Conservation (phyloP, 2,113 vertebrate genomes). For the Himantopus leucocephalus region DNA sequence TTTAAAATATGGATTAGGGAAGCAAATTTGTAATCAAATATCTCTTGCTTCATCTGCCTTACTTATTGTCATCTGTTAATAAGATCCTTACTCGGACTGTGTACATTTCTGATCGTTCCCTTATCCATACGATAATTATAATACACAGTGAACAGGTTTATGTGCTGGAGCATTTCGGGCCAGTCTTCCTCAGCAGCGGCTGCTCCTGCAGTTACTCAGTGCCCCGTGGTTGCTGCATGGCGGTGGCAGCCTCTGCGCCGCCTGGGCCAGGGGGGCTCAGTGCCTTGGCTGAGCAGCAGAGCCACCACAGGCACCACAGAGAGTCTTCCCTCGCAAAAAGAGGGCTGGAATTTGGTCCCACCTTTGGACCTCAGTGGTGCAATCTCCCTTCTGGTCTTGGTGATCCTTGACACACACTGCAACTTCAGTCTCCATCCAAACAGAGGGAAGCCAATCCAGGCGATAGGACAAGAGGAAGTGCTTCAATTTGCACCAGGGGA, state of each 20-base stretch:
- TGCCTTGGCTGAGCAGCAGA: neutral
- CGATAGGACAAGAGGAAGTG: neutral
- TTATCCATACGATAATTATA: neutral
- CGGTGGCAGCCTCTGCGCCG: rapidly evolving
- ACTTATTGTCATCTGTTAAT: neutral
- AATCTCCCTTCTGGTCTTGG: neutral
- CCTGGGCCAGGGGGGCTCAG: rapidly evolving
- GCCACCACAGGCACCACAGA: neutral
- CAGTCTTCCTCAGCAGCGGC: neutral
- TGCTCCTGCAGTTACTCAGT: neutral
- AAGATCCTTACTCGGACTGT: neutral
- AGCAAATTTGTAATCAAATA: neutral
- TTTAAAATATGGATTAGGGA: neutral
- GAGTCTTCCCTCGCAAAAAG: neutral
- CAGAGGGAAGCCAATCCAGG: neutral
- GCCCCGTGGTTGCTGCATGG: neutral
- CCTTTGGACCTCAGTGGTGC: neutral
- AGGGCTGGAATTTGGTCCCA: neutral
- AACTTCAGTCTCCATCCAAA: neutral
- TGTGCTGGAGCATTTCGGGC: neutral
- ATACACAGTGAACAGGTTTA: neutral
- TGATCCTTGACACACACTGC: rapidly evolving
- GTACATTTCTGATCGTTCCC: neutral
- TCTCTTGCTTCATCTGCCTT: neutral
- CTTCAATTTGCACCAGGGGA: neutral